A percentile compares a stretch with the other conserved stretches of the same genome.
Conservation (phyloP, 2,797 vertebrate species). For the Oreortyx pictus region DNA sequence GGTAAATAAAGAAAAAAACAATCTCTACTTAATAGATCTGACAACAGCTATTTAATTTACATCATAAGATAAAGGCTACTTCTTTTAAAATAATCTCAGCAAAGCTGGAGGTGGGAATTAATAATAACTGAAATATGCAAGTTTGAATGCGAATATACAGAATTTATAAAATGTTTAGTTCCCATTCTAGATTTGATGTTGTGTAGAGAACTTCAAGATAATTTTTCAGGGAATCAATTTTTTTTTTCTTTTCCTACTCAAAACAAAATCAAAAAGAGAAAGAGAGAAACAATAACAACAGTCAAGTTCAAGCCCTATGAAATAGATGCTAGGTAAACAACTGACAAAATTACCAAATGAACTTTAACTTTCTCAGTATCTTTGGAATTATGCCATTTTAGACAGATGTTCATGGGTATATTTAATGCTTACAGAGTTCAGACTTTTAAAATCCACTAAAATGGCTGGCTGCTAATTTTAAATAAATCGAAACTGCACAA, state of each 20-base stretch:
- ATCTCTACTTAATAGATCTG: constrained; percentile 41
- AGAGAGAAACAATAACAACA: background rate
- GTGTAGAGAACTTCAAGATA: background rate
- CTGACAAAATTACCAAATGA: background rate
- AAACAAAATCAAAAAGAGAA: background rate
- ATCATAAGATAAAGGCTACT: constrained; percentile 32
- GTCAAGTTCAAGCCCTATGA: background rate
- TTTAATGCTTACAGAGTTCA: background rate
- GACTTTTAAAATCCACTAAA: constrained; percentile 9
- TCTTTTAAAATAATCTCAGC: constrained; percentile 27
- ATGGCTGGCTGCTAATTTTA: background rate
- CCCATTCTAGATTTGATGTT: background rate
- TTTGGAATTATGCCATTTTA: constrained; percentile 31
- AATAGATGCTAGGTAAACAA: background rate
- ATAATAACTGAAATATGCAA: constrained; percentile 42
- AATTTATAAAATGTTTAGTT: background rate
- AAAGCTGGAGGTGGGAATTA: constrained; percentile 2
- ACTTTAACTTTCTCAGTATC: constrained; percentile 1
- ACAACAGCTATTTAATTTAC: constrained; percentile 60
- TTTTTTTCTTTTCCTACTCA: background rate
- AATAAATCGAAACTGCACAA: background rate
- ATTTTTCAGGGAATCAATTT: background rate
- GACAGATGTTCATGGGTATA: constrained; percentile 35
- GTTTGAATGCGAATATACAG: background rate
- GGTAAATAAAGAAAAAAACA: constrained; percentile 41